These are phyloP conservation scores for Melipona quadrifasciata DNA, from an alignment of 1,140 invertebrate genomes.

Conservation along the genomic window DNA sequence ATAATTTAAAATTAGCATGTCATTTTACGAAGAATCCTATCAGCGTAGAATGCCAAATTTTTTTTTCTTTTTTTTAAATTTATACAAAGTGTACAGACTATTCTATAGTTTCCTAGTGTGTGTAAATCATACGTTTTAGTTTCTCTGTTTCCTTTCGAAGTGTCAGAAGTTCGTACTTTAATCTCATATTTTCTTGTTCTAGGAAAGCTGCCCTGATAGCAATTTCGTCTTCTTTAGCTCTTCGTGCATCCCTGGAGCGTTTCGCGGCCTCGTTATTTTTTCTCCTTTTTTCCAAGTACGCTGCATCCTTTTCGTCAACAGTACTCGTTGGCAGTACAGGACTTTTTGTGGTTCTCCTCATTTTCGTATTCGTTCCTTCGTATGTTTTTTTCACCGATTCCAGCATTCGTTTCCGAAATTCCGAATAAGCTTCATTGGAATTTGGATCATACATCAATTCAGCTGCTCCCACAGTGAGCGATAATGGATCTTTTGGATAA, in stretches of 20 bases:
- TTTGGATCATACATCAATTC: conserved; percentile 81
- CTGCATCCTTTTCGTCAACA: conserved; percentile 86
- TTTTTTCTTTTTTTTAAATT: not conserved
- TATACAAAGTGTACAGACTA: too few species aligned
- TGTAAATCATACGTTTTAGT: conserved; percentile 81
- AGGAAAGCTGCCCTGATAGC: conserved; percentile 93
- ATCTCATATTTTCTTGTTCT: conserved; percentile 89
- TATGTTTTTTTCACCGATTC: conserved; percentile 85
- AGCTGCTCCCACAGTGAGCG: conserved; percentile 81
- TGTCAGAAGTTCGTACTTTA: conserved; percentile 85
- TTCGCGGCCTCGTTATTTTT: conserved; percentile 99
- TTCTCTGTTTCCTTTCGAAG: conserved; percentile 84
- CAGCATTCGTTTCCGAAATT: conserved; percentile 86
- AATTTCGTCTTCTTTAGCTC: conserved; percentile 95
- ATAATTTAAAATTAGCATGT: too few species aligned
- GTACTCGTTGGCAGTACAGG: conserved; percentile 72
- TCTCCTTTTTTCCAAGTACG: conserved; percentile 92
- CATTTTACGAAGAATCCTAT: too few species aligned
- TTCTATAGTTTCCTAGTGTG: too few species aligned
- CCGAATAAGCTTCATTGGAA: conserved; percentile 84
- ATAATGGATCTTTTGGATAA: conserved; percentile 86
- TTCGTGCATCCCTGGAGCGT: conserved; percentile 93
- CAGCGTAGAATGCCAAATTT: too few species aligned
- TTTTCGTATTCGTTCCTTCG: conserved; percentile 86
- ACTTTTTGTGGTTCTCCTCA: conserved; percentile 82